phyloP scores from a whole-genome alignment of 2,888 invertebrate genomes.

The Camptogramma bilineatum region DNA sequence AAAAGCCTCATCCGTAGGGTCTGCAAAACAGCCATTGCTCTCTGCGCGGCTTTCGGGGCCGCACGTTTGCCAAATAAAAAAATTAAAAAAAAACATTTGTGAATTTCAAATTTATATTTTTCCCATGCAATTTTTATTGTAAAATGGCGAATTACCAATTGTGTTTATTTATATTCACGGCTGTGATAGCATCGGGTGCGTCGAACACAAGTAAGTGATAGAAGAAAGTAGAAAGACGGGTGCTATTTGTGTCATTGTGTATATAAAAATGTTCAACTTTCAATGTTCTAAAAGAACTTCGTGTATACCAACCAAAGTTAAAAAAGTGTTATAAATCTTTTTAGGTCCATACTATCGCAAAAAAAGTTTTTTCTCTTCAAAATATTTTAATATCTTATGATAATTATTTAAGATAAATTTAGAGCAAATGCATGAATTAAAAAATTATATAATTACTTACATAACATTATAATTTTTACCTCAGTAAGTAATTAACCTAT shows the following conservation, averaged over 20 bases:
- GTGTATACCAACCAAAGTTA: not conserved
- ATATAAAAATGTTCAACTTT: not conserved
- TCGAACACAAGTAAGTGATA: conserved; percentile 76
- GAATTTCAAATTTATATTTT: conserved; percentile 19
- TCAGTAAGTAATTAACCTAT: not conserved
- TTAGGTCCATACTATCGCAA: not conserved
- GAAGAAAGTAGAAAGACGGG: conserved; percentile 72
- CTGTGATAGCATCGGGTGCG: conserved; percentile 63
- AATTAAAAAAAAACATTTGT: conserved; percentile 38
- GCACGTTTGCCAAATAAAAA: conserved; percentile 58
- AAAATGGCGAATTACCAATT: conserved; percentile 69
- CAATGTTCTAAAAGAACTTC: conserved; percentile 11
- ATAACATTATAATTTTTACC: not conserved
- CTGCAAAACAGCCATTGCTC: conserved; percentile 62
- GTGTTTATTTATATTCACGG: conserved; percentile 65
- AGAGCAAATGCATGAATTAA: not conserved
- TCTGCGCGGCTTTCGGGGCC: conserved; percentile 61
- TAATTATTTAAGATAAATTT: no score
- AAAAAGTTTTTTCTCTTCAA: not conserved
- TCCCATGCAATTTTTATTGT: conserved; percentile 22
- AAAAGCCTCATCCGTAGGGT: conserved; percentile 54
- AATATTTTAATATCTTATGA: no score
- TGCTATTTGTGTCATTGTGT: conserved; percentile 54
- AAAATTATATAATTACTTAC: not conserved
- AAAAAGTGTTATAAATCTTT: not conserved